Base-by-base conservation (phyloP, 2,888 invertebrate genomes). In the Acanthopleura granulata region DNA sequence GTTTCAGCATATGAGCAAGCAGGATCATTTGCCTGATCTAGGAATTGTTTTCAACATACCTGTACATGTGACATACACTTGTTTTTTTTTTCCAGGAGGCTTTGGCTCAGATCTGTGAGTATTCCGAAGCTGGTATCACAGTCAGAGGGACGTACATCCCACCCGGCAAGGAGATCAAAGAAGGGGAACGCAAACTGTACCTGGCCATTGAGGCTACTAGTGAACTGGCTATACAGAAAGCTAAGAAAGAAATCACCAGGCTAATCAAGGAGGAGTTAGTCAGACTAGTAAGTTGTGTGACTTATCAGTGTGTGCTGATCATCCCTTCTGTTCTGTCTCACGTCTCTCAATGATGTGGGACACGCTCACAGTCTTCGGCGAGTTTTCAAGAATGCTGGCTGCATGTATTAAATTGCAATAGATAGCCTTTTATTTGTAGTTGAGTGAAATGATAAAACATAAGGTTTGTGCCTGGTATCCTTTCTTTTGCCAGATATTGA, bases 141-240 rank as follows among this genome's bases (percentile, higher is more conserved):
- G 99, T 99, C 0, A 93, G 99, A 66, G 99, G 99, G n/a, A 98
- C 98, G 0, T 93, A 92, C 85, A 97, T 96, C 88, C 97, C 97
- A 15, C 95, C 95, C 0, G 94, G 95, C 0, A 97, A 97, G 77
- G 97, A 97, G 90, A 88, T 88, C 11, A 86, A 88, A 77, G 87
- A 86, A 73, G 88, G 88, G 4, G 99, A 99, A 86, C 92, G 98
- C 27, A 99, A 98, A 89, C 92, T 99, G 0, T 99, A 98, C 91
- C 93, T 99, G 81, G 98, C 98, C n/a, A 98, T 99, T 84, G 99
- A 99, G 90, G 98, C 98, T 85, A 97, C 98, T 1, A 97, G 96
- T 86, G 99, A 99, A 89, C 93, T 98, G 80, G 97, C 98, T 73
- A 88, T 91, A 62, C 85, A 86, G 78, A 89, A 90, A 79, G 90